Percentiles rank a stretch among this genome's conserved stretches.
Conservation (phyloP, 2,113 vertebrate species). For the Hemichromis elongatus region DNA sequence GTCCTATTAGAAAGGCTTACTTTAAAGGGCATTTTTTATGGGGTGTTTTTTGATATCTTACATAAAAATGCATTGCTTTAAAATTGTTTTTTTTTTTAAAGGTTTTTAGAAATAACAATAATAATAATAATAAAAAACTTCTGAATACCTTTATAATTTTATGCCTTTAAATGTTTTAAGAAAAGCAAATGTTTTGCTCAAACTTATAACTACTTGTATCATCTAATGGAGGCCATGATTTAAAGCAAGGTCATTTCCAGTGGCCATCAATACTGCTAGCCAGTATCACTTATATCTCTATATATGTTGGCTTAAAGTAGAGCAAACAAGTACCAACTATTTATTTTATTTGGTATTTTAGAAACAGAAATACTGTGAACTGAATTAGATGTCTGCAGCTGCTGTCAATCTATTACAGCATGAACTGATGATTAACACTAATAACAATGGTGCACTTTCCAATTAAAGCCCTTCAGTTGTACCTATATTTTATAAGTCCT, state of each 20-base stretch:
- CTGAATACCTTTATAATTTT: background rate
- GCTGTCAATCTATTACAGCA: background rate
- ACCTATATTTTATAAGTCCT: background rate
- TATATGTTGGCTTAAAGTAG: background rate
- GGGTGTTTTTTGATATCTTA: too few relatives aligned
- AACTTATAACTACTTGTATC: background rate
- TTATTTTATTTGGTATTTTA: background rate
- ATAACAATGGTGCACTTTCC: background rate
- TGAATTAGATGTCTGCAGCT: background rate
- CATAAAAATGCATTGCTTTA: background rate
- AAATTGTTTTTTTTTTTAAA: background rate
- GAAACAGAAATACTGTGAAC: background rate
- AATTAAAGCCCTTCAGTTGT: background rate
- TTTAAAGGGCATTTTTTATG: background rate
- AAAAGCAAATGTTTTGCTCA: background rate
- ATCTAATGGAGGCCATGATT: background rate
- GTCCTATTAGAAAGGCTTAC: background rate
- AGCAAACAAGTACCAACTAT: background rate
- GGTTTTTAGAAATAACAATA: too few relatives aligned
- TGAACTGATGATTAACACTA: background rate
- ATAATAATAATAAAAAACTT: too few relatives aligned
- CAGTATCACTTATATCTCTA: background rate
- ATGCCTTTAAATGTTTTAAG: background rate
- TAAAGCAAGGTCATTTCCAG: background rate
- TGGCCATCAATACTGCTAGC: background rate